These are phyloP conservation scores for Xiphias gladius DNA, from an alignment of 2,113 vertebrate genomes.

Conservation along the genomic window DNA sequence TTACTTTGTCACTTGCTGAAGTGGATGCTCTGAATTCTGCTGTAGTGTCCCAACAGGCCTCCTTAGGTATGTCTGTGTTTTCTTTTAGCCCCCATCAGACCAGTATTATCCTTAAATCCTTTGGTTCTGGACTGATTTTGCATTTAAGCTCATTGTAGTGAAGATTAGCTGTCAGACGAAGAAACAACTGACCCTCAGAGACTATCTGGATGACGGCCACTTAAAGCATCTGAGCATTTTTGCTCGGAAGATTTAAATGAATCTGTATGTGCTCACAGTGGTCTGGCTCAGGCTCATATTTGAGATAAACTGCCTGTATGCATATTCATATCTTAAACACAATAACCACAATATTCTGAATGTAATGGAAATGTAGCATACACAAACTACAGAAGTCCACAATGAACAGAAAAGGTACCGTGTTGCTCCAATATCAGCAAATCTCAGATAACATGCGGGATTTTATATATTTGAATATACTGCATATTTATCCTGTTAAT, in stretches of 20 bases:
- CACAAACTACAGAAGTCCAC: neutral
- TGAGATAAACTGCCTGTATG: neutral
- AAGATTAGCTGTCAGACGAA: slow-evolving; percentile 43
- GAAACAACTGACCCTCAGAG: slow-evolving; percentile 1
- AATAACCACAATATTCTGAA: neutral
- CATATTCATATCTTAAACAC: neutral
- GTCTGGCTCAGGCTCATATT: neutral
- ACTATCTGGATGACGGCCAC: slow-evolving; percentile 5
- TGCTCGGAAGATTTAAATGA: neutral
- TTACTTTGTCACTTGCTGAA: neutral
- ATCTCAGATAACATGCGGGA: no score
- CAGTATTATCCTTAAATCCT: slow-evolving; percentile 35
- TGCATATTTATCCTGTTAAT: no score
- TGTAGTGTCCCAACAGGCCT: slow-evolving; percentile 44
- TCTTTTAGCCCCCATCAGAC: slow-evolving; percentile 47
- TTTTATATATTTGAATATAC: no score
- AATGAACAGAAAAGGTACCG: neutral
- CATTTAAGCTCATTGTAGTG: slow-evolving; percentile 47
- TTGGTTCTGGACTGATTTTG: slow-evolving; percentile 29
- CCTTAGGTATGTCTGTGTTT: slow-evolving; percentile 60
- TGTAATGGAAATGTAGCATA: neutral
- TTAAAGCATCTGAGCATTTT: neutral
- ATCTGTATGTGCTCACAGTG: neutral
- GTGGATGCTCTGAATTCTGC: slow-evolving; percentile 2
- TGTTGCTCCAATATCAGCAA: neutral